phyloP scores from a whole-genome alignment of 2,797 vertebrate species.

The Bradypus variegatus region DNA sequence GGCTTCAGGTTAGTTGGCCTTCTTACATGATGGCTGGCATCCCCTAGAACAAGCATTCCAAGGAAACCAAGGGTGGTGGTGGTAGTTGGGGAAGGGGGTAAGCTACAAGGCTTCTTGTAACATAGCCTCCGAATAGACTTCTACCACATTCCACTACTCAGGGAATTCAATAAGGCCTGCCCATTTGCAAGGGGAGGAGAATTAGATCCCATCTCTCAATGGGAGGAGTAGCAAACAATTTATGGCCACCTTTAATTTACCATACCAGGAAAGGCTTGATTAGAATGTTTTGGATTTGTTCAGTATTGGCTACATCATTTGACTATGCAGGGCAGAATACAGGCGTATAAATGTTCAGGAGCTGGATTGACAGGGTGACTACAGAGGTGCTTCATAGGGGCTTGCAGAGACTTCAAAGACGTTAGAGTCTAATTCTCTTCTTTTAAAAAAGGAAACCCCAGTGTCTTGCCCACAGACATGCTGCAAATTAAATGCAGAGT shows the following conservation, averaged over 20 bases:
- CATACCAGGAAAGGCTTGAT: fast-evolving
- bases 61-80: background rate
- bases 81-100: background rate
- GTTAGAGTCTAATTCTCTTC: background rate
- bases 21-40: background rate
- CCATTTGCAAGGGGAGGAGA: background rate
- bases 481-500: background rate
- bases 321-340: background rate
- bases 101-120: background rate
- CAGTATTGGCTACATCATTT: background rate
- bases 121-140: background rate
- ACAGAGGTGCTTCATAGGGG: background rate
- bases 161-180: background rate
- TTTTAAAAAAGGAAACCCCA: background rate
- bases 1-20: fast-evolving
- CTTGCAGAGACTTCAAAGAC: background rate
- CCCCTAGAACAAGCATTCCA: background rate
- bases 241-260: fast-evolving
- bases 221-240: background rate
- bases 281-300: fast-evolving
- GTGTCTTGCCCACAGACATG: fast-evolving
- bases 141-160: background rate
- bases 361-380: background rate
- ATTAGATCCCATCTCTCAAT: fast-evolving
- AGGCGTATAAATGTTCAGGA: background rate